A percentile compares a stretch with the other conserved stretches of the same genome.
Conservation (phyloP, 2,888 invertebrate genomes). For the Chaetogeoica ovagalla region DNA sequence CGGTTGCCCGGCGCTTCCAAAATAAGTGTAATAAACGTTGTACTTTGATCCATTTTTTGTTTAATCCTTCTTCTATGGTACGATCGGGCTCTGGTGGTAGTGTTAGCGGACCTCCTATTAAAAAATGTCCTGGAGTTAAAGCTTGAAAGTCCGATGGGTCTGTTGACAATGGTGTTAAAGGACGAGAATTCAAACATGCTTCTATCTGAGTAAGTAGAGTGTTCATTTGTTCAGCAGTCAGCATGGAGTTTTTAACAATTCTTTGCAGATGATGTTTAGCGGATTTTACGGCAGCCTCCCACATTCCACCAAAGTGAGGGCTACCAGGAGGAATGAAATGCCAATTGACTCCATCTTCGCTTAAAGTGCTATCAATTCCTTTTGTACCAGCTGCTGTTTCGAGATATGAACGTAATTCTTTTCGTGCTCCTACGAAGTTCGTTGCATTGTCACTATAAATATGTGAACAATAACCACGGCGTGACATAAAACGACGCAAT, state of each 20-base stretch:
- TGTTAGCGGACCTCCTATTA: constrained; percentile 8
- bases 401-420: background rate
- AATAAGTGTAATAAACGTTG: too few relatives aligned
- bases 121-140: constrained; percentile 54
- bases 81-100: background rate
- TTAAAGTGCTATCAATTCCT: background rate
- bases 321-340: constrained; percentile 54
- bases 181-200: constrained; percentile 45
- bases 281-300: constrained; percentile 56
- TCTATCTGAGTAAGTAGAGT: constrained; percentile 29
- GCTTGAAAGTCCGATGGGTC: background rate
- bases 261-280: constrained; percentile 56
- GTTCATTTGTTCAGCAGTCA: constrained; percentile 15
- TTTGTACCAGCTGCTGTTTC: background rate
- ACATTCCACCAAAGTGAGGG: constrained; percentile 55
- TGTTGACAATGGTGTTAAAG: background rate
- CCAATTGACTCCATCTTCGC: constrained; percentile 22
- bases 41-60: too few relatives aligned
- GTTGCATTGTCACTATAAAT: constrained; percentile 57
- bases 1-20: too few relatives aligned
- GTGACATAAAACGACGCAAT: constrained; percentile 56
- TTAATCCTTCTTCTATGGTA: too few relatives aligned
- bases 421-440: constrained; percentile 53
- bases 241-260: background rate
- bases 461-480: constrained; percentile 56